Conservation (phyloP, 2,888 invertebrate species). For the Cryptus viduatorius region DNA sequence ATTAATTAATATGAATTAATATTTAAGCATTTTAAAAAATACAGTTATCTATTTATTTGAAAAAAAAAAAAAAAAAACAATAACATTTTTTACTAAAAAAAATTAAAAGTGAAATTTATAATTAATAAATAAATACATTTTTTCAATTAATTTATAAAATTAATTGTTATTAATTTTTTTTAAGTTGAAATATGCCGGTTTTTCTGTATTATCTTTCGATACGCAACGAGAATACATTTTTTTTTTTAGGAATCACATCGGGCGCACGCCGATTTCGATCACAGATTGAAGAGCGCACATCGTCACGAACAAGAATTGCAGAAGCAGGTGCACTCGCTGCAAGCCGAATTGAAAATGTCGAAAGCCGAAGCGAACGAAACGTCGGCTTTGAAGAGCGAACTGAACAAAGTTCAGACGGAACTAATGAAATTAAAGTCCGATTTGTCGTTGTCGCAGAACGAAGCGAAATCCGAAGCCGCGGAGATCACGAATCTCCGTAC, state of each 20-base stretch:
- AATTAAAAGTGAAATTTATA: too few species aligned
- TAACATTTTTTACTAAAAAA: too few species aligned
- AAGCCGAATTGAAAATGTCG: slow-evolving; percentile 82
- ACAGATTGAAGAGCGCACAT: slow-evolving; percentile 85
- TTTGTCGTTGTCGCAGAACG: slow-evolving; percentile 73
- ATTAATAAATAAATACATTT: too few species aligned
- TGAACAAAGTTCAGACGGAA: slow-evolving; percentile 81
- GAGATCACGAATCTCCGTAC: slow-evolving; percentile 74
- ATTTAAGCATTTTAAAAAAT: too few species aligned
- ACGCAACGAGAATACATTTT: too few species aligned
- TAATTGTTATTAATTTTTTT: neutral
- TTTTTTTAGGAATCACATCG: slow-evolving; percentile 85
- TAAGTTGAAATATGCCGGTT: neutral
- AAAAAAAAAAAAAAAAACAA: too few species aligned
- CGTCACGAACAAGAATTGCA: slow-evolving; percentile 87
- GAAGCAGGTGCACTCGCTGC: slow-evolving; percentile 82
- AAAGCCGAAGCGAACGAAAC: slow-evolving; percentile 78
- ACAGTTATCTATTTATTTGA: too few species aligned
- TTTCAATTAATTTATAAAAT: too few species aligned
- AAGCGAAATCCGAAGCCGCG: slow-evolving; percentile 76
- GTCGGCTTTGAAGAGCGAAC: slow-evolving; percentile 84
- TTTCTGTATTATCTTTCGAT: neutral
- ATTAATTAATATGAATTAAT: too few species aligned
- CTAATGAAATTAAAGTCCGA: slow-evolving; percentile 78
- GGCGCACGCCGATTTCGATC: slow-evolving; percentile 86